Base-by-base conservation (phyloP, 2,113 vertebrate species). In the Triplophysa rosa region DNA sequence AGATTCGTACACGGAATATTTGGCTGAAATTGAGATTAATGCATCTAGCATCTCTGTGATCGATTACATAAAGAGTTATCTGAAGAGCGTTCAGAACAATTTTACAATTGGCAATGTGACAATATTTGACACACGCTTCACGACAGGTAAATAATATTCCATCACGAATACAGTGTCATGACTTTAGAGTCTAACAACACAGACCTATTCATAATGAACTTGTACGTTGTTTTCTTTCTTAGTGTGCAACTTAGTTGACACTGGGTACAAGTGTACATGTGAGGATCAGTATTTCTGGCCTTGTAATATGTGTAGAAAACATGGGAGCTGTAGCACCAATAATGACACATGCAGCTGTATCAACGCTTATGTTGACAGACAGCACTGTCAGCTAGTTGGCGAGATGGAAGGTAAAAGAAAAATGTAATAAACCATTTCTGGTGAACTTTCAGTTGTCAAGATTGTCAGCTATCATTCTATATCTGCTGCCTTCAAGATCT, bases 241-340 rank as follows among this genome's bases (percentile, higher is more conserved):
- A 92, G 91, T 89, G 13, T 93, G 90, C 66, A 29, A 10, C 19
- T 42, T 17, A 2, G 86, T 74, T 45, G 84, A 67, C 4, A 76
- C 69, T 23, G 69, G 61, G 74, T 85, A 85, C 83, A 84, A 85
- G 81, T 93, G 92, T 78, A 65, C 5, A 64, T 93, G 91, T 84
- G 86, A 90, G 45, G 84, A 90, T 21, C 84, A 84, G 74, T 89
- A 80, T 68, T 69, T 65, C 37, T 92, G 90, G 90, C 63, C 90
- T 0, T 21, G 72, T 19, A 6, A 10, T 1, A 83, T 45, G 70
- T 93, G 91, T 42, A 12, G 21, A 0, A 42, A 63, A 8, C 88
- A 91, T 7, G 84, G 85, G 56, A 61, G 84, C 45, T 92, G 89
- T 80, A 54, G 29, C 1, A 24, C 86, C n/a, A 64, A 1, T 23